Conservation (phyloP, 2,113 vertebrate species). For the Centrocercus urophasianus region DNA sequence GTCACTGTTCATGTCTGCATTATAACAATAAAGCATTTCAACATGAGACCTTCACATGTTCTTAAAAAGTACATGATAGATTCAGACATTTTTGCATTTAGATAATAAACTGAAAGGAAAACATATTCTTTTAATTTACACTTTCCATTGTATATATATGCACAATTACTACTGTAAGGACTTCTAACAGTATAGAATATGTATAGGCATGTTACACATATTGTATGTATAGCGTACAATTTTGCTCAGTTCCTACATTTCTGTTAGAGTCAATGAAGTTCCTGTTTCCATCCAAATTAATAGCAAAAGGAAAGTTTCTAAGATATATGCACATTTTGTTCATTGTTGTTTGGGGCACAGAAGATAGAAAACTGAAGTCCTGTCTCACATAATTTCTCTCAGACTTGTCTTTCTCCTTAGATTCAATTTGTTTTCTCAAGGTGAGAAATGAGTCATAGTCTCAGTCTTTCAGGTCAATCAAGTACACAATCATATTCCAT, state of each 20-base stretch:
- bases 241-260: not conserved
- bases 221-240: not conserved
- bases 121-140: not conserved
- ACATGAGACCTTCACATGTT: not conserved
- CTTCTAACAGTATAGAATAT: not conserved
- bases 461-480: not conserved
- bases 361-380: not conserved
- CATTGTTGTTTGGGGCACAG: not conserved
- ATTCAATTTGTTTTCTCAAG: conserved; percentile 13
- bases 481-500: not conserved
- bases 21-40: conserved; percentile 23
- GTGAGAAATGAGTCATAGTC: conserved; percentile 15
- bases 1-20: not conserved
- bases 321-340: not conserved
- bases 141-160: not conserved
- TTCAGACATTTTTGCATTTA: not conserved
- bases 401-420: not conserved
- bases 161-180: not conserved
- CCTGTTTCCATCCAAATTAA: not conserved
- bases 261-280: not conserved
- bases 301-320: not conserved
- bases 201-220: too few relatives aligned
- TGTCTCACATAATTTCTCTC: not conserved
- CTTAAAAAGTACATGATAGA: not conserved
- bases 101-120: not conserved